Percentiles rank a stretch among this genome's conserved stretches.
Evolutionary conservation across 30 jellyfish, hydroid and myxozoan genomes (phyloP).

Genomic region (Cassiopea andromeda): DNA sequence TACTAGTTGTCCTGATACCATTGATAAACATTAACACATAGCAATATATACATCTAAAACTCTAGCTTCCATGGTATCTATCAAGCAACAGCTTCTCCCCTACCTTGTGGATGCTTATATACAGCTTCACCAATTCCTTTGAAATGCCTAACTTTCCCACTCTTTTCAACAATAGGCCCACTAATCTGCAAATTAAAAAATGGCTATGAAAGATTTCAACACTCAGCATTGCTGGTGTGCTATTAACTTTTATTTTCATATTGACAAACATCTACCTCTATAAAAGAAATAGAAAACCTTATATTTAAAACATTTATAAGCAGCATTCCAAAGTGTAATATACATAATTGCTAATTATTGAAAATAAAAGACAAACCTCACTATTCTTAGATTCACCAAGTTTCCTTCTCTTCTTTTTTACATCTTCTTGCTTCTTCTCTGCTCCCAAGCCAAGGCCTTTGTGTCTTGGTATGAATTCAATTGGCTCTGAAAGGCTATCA

Average conservation of each 20-base stretch:
- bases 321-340: too few species aligned
- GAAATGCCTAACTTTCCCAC: constrained; percentile 92
- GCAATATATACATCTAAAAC: too few species aligned
- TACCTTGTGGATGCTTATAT: constrained; percentile 76
- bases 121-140: constrained; percentile 86
- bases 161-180: constrained; percentile 88
- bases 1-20: too few species aligned
- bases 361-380: constrained; percentile 2
- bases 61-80: too few species aligned
- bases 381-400: constrained; percentile 74
- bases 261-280: background rate
- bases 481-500: constrained; percentile 92
- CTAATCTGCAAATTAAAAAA: constrained; percentile 11
- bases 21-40: too few species aligned
- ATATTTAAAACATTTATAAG: too few species aligned
- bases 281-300: background rate
- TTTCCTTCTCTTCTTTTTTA: constrained; percentile 68
- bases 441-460: constrained; percentile 99
- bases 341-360: too few species aligned
- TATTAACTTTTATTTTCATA: too few species aligned
- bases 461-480: constrained; percentile 94
- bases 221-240: too few species aligned
- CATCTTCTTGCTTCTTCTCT: constrained; percentile 74
- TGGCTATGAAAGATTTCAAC: background rate
- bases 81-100: background rate